Percentiles rank a stretch among this genome's conserved stretches.
Evolutionary conservation across 2,888 invertebrate genomes (phyloP).

Genomic region (Xanthia togata): DNA sequence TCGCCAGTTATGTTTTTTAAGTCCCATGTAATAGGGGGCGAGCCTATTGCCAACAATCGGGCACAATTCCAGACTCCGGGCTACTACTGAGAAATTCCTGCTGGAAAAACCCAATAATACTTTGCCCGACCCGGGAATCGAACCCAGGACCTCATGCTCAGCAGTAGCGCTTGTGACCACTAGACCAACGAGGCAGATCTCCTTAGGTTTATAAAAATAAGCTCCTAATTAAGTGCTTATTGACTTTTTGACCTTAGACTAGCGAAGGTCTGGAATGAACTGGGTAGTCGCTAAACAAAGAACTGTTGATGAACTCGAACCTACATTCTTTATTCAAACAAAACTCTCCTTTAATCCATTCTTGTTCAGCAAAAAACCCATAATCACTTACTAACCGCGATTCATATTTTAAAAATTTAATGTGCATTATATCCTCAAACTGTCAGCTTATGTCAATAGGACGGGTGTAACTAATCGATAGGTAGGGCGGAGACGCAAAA

Average conservation of each 20-base stretch:
- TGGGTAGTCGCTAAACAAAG: neutral
- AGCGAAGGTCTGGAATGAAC: neutral
- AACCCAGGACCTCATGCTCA: too few species aligned
- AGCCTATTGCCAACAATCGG: too few species aligned
- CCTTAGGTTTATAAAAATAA: neutral
- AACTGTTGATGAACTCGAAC: neutral
- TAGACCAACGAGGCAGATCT: too few species aligned
- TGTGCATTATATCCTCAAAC: slow-evolving; percentile 28
- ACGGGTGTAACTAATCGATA: slow-evolving; percentile 49
- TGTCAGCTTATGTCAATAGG: slow-evolving; percentile 59
- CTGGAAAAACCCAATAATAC: too few species aligned
- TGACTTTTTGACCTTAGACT: neutral
- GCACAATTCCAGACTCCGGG: too few species aligned
- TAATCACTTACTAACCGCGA: slow-evolving; percentile 24
- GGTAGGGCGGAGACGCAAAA: slow-evolving; percentile 11
- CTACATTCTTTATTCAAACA: neutral
- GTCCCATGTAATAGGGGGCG: too few species aligned
- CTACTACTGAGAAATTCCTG: too few species aligned
- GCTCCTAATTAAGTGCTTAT: neutral
- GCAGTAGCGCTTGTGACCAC: too few species aligned
- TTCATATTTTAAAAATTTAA: slow-evolving; percentile 48
- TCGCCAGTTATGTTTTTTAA: too few species aligned
- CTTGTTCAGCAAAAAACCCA: neutral
- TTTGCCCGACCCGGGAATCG: too few species aligned
- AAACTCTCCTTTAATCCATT: neutral